These are phyloP conservation scores for Rousettus leschenaultii DNA, from an alignment of 2,113 vertebrate species.

Conservation along the genomic window DNA sequence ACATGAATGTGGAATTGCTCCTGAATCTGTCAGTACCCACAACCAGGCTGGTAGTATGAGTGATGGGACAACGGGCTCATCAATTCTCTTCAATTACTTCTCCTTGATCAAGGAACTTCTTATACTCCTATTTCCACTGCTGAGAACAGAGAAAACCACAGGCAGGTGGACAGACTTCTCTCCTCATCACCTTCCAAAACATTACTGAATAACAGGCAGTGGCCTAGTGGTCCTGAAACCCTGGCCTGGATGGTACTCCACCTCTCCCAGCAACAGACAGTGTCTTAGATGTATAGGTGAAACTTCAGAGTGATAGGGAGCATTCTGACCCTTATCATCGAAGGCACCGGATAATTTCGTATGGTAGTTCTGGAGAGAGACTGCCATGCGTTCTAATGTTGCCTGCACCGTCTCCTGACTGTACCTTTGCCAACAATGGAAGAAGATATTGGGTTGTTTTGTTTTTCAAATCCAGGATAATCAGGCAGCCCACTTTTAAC, in stretches of 20 bases:
- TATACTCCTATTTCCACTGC: not conserved
- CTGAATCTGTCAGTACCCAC: not conserved
- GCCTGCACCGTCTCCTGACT: not conserved
- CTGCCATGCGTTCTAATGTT: not conserved
- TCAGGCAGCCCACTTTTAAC: not conserved
- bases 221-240: not conserved
- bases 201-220: not conserved
- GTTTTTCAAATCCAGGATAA: not conserved
- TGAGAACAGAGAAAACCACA: not conserved
- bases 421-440: not conserved
- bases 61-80: not conserved
- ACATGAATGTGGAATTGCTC: not conserved
- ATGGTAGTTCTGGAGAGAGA: not conserved
- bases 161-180: not conserved
- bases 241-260: not conserved
- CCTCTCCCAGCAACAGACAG: not conserved
- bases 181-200: not conserved
- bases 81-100: not conserved
- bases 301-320: not conserved
- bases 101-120: not conserved
- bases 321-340: not conserved
- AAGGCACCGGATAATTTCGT: not conserved
- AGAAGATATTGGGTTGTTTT: not conserved
- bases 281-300: not conserved
- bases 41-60: not conserved